Evolutionary conservation across 2,797 vertebrate genomes (phyloP).

Genomic region (Anolis apletophallus): DNA sequence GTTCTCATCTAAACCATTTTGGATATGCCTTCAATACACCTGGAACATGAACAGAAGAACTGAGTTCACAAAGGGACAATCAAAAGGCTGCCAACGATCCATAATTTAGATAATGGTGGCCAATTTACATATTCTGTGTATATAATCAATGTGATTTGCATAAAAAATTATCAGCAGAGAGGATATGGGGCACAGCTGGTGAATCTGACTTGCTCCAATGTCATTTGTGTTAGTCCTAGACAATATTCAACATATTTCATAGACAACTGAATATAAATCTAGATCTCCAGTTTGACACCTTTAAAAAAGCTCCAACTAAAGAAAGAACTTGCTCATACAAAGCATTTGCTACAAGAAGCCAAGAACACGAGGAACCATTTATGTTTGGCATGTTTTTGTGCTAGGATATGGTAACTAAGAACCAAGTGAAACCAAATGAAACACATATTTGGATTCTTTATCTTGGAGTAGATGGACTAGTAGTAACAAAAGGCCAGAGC

Average conservation of each 20-base stretch:
- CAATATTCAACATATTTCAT: neutral
- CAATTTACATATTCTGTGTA: slow-evolving; percentile 12
- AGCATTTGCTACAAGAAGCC: neutral
- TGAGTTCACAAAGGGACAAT: neutral
- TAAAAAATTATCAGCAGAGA: slow-evolving; percentile 15
- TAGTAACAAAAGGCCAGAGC: no score
- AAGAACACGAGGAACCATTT: neutral
- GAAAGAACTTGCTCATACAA: neutral
- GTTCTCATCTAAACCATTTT: neutral
- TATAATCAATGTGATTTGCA: slow-evolving; percentile 35
- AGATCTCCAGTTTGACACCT: neutral
- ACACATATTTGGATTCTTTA: no score
- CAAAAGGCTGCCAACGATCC: neutral
- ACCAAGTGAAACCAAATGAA: no score
- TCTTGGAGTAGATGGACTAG: no score
- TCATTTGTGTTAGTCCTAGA: slow-evolving; percentile 12
- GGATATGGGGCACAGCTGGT: slow-evolving; percentile 17
- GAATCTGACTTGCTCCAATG: neutral
- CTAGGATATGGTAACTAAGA: no score
- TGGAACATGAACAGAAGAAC: neutral
- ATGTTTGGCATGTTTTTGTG: neutral
- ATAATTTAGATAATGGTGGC: neutral
- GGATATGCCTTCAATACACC: neutral
- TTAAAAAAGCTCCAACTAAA: neutral
- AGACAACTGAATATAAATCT: neutral